Base-by-base conservation (phyloP, 2,113 vertebrate genomes). In the Bambusicola thoracicus region DNA sequence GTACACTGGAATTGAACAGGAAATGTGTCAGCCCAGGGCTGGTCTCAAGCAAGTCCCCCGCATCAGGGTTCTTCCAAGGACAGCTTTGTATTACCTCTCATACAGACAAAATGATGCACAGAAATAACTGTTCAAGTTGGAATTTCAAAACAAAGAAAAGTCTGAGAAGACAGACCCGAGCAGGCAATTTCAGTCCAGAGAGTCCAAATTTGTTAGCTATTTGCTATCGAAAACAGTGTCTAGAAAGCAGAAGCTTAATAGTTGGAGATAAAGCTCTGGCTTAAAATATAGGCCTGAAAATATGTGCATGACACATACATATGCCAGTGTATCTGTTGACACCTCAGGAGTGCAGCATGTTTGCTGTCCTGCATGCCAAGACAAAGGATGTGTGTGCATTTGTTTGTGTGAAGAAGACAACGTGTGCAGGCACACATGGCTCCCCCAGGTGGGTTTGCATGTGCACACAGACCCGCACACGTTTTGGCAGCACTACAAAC, bases 341-440 rank as follows among this genome's bases (percentile, higher is more conserved):
- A 18, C 63, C 78, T 32, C 16, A 0, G 4, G 48, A 32, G 25
- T 2, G 0, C 38, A 10, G 77, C 2, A 1, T 12, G n/a, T 25
- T 51, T 65, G 16, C 70, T 58, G 27, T 66, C 58, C 40, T 2
- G 0, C 1, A 2, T 6, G 38, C 51, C 5, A 2, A n/a, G 30
- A 25, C 5, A 1, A 8, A 41, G 29, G 46, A 17, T 6, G 7
- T 2, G 40, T 61, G 78, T 13, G 48, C 41, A 3, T 2, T 2
- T 14, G 27, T 34, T 55, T 41, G 32, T 41, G 55, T 0, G 2
- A 46, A 38, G 44, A n/a, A 36, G 20, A 38, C 11, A 29, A 40
- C 43, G 6, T 0, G 1, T 0, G 1, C 11, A 46, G 65, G 29
- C 19, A 9, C 41, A 19, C 34, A 2, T 0, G 2, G 27, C 76